Evolutionary conservation across 2,113 vertebrate species (phyloP), one percentile per base, ranked within the genome.

Genomic region (Nesoenas mayeri): DNA sequence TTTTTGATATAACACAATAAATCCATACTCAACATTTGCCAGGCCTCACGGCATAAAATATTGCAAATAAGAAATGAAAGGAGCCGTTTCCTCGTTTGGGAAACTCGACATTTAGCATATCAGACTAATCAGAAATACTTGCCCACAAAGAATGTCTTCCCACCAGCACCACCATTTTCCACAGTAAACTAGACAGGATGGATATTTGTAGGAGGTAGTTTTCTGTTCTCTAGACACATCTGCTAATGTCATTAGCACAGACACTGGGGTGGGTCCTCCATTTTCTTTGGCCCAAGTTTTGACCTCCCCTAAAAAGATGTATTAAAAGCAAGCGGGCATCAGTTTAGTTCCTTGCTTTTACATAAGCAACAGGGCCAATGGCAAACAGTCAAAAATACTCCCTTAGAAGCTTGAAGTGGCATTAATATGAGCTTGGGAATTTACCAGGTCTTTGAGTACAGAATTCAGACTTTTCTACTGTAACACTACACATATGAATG

Each of bases 251-350:
- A 90, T 94, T 79, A 96, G 65, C 79, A 90, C 26, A 88, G 54
- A 54, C 85, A 93, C 42, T 26, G 51, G 48, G 88, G 90, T 90
- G 65, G 88, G 79, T 93, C 74, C 25, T 62, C 79, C 82, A 95
- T 96, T 97, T 96, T 90, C 88, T 88, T 96, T 94, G 92, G 95
- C 82, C 61, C 72, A 80, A n/a, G 72, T 71, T 96, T 92, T 83
- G 67, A 91, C 90, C 85, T 96, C 71, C 64, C 56, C 48, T 95
- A 90, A 91, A 89, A 93, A 84, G 77, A 56, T 20, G 15, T 31
- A 84, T 84, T 89, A 70, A 89, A 95, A 93, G 75, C 72, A 93
- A 94, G 67, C 3, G 0, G 85, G 95, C 91, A 95, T 42, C 58
- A 70, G 31, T 83, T 88, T 83, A 91, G 72, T 32, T 91, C 61